Conservation (phyloP, 2,888 invertebrate genomes). For the Hololepta plana region DNA sequence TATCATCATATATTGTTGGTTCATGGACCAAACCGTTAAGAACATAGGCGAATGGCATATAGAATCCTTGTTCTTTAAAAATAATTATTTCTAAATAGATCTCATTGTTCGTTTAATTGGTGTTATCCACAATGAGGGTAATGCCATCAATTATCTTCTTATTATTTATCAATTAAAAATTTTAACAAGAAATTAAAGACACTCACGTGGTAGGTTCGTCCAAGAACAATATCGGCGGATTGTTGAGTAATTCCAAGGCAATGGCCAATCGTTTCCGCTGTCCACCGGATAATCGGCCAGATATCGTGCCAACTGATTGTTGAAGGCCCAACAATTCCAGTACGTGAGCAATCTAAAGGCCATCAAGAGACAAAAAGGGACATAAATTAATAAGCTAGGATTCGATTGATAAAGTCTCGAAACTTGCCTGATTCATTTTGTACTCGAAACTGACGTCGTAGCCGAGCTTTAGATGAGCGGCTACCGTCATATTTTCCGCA, state of each 20-base stretch:
- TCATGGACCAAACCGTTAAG: too few species aligned
- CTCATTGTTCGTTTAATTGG: too few species aligned
- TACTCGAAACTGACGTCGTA: conserved; percentile 44
- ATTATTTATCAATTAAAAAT: conserved; percentile 2
- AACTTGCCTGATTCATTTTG: conserved; percentile 48
- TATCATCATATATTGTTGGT: too few species aligned
- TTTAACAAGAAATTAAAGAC: conserved; percentile 1
- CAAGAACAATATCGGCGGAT: conserved; percentile 87
- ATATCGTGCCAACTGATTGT: conserved; percentile 63
- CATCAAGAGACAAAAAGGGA: too few species aligned
- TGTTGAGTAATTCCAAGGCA: conserved; percentile 85
- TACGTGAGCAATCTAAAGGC: conserved; percentile 78
- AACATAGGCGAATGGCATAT: too few species aligned
- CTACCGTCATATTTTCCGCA: conserved; percentile 56
- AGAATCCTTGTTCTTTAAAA: too few species aligned
- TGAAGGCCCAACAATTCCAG: conserved; percentile 67
- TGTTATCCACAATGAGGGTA: conserved; percentile 5
- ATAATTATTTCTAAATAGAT: too few species aligned
- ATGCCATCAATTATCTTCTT: conserved; percentile 3
- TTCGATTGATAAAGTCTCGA: background rate
- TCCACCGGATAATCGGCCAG: conserved; percentile 74
- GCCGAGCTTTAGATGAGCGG: conserved; percentile 62
- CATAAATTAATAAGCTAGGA: conserved; percentile 1
- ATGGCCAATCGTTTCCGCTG: conserved; percentile 88
- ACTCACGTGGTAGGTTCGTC: conserved; percentile 87